phyloP scores from a whole-genome alignment of 2,797 vertebrate species.

The Anas flavirostris region DNA sequence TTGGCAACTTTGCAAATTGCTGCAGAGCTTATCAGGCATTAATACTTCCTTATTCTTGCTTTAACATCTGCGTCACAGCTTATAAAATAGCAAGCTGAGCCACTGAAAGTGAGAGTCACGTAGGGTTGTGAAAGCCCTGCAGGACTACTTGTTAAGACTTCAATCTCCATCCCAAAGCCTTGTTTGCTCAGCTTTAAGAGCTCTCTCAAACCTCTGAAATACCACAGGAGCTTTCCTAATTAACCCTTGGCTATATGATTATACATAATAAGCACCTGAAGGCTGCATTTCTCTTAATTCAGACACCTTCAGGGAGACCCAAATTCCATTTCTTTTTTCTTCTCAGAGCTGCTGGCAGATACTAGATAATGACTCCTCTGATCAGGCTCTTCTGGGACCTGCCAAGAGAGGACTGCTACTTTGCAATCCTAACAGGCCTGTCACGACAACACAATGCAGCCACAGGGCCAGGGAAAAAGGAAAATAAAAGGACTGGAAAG shows the following conservation, averaged over 20 bases:
- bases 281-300: constrained; percentile 15
- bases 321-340: constrained; percentile 18
- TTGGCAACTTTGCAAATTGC: background rate
- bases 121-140: background rate
- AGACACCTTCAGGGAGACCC: constrained; percentile 10
- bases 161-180: background rate
- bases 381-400: background rate
- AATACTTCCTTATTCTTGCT: constrained; percentile 55
- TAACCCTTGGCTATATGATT: constrained; percentile 24
- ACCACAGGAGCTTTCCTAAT: constrained; percentile 40
- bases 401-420: background rate
- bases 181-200: background rate
- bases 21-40: constrained; percentile 35
- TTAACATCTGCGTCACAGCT: background rate
- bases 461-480: background rate
- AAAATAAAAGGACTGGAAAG: background rate
- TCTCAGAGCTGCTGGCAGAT: background rate
- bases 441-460: background rate
- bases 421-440: background rate
- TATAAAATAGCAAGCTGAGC: constrained; percentile 8
- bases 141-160: background rate
- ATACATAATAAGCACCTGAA: constrained; percentile 28
- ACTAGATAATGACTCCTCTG: background rate
- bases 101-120: background rate
- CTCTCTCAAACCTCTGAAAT: constrained; percentile 1